Evolutionary conservation across 2,888 invertebrate species (phyloP), one percentile per base, ranked within the genome.

Genomic region (Volucella inflata): DNA sequence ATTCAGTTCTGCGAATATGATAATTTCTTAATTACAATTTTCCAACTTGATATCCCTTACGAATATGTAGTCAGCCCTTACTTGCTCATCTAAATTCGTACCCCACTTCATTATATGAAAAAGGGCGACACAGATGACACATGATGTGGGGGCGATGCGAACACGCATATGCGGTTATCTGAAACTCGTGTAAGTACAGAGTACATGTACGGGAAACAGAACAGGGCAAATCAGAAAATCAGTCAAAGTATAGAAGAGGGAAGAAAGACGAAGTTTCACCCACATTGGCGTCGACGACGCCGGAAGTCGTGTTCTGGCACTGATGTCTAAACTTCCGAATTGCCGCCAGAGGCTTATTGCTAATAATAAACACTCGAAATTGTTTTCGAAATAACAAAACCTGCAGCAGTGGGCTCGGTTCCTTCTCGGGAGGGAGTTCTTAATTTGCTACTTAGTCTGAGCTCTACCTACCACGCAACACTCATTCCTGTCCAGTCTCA

Each of bases 21-120:
- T 85, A 85, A 85, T 85, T 85, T 85, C 85, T 85, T 85, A 85
- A 77, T 85, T 85, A 76, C 75, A 80, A 71, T 65, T 75, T 67
- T 46, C 70, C 57, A 75, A 72, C 79, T 59, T 71, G 14, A 46
- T 30, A 30, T 59, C 30, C 48, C 67, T 2, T 6, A n/a, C 30
- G 12, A n/a, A 60, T 36, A 51, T 8, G 10, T 21, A 30, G 30
- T 30, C 30, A 30, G 30, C 30, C 30, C 30, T 30, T 30, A 30
- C 30, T 4, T 30, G 30, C 30, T 30, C 30, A 30, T 30, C 30
- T 30, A 30, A 6, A 30, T 30, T 30, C 30, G 30, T 30, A 17
- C 6, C 53, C 8, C 16, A 51, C 16, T 17, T 17, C 11, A 2
- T 10, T 21, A 2, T 4, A 21, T 53, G 12, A 11, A 9, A 30